Conservation (phyloP, 37 sponge, comb jelly and placozoan genomes). For the Eunapius fragilis region DNA sequence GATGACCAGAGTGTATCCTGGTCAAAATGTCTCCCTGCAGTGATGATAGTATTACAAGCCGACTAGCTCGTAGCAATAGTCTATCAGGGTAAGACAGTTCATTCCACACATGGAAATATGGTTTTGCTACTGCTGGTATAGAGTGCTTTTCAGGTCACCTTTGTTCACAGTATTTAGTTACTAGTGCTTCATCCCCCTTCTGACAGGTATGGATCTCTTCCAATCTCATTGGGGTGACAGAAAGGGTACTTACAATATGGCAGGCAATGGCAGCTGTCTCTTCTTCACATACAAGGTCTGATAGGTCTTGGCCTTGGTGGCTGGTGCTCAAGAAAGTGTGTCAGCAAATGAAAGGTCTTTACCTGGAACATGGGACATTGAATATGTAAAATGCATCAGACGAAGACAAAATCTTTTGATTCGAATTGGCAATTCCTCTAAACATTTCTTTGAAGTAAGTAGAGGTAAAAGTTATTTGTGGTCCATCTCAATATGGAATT, state of each 20-base stretch:
- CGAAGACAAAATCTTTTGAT: slow-evolving; percentile 15
- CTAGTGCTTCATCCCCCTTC: not conserved
- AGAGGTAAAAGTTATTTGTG: slow-evolving; percentile 28
- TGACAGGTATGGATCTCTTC: not conserved
- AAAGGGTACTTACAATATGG: not conserved
- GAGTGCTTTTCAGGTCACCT: not conserved
- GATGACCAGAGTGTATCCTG: slow-evolving; percentile 16
- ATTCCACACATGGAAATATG: slow-evolving; percentile 10
- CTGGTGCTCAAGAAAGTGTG: slow-evolving; percentile 12
- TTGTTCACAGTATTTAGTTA: slow-evolving; percentile 5
- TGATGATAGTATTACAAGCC: slow-evolving; percentile 14
- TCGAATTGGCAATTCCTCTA: slow-evolving; percentile 24
- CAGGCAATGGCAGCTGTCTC: not conserved
- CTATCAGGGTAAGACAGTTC: slow-evolving; percentile 17
- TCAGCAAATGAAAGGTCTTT: slow-evolving; percentile 8
- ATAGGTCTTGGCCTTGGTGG: not conserved
- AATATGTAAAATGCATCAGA: slow-evolving; percentile 16
- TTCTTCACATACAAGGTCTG: not conserved
- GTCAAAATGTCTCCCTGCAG: slow-evolving; percentile 13
- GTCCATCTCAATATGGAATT: slow-evolving; percentile 28
- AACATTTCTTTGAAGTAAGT: slow-evolving; percentile 1
- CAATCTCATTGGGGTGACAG: not conserved
- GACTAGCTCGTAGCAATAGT: slow-evolving; percentile 13
- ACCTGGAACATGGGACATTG: slow-evolving; percentile 26
- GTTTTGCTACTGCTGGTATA: not conserved